Base-by-base conservation (phyloP, 2,797 vertebrate species). In the Chrysolophus pictus region DNA sequence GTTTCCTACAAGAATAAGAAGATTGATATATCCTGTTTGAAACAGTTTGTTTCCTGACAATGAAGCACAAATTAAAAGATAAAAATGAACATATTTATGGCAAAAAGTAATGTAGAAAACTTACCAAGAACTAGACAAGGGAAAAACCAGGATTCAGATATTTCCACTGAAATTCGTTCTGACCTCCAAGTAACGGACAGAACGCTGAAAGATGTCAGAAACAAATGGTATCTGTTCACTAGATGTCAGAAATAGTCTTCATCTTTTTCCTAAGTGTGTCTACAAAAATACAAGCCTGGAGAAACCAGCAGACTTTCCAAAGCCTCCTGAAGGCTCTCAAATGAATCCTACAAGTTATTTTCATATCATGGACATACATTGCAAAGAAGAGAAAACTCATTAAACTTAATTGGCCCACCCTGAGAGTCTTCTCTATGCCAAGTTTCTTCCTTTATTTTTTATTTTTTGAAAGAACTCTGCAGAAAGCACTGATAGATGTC, bases 361-460 rank as follows among this genome's bases (percentile, higher is more conserved):
- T 53, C 53, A 77, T 85, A 79, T 31, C 46, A 63, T 0, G 9
- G 24, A 49, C 46, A 72, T 33, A 67, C 65, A 63, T 4, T 74
- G 72, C 67, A 93, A 87, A 90, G 84, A 80, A 42, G 13, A 91
- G 76, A 88, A 88, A 93, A n/a, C 49, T 68, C 80, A 33, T 91
- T 93, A 55, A 79, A 91, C 56, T 65, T 87, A 90, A 88, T 68
- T 74, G 73, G 80, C 53, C 77, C 70, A 86, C 86, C 80, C 83
- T 65, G 73, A 71, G 75, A 80, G 33, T 7, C 29, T 73, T 63
- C 29, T 39, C 35, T 58, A 55, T 75, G 77, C 65, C 84, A 86
- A 49, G 31, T 24, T 42, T 22, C 23, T n/a, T 53, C 13, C 19
- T 39, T 69, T 49, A 18, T 37, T 53, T 53, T 39, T 69, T 26